These are phyloP conservation scores for Clarias batrachus DNA, from an alignment of 2,113 vertebrate species.

Conservation along the genomic window DNA sequence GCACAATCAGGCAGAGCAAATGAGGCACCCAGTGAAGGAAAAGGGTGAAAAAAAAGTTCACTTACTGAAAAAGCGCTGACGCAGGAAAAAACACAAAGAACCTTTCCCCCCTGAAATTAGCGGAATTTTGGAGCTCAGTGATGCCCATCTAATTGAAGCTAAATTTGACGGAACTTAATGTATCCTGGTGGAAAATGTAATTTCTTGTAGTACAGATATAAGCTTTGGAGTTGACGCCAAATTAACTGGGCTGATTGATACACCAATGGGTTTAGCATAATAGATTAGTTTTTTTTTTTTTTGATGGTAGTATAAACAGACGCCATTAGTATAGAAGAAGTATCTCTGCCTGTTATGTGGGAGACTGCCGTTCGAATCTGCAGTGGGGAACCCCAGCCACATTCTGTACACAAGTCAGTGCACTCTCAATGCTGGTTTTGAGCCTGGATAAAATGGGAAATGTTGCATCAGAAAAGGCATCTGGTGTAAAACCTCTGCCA, in stretches of 20 bases:
- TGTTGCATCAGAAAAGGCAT: too few relatives aligned
- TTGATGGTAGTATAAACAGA: too few relatives aligned
- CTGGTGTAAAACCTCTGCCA: too few relatives aligned
- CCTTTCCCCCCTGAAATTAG: conserved; percentile 52
- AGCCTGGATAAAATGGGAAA: too few relatives aligned
- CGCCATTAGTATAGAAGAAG: too few relatives aligned
- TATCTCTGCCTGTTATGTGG: too few relatives aligned
- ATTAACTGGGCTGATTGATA: conserved; percentile 64
- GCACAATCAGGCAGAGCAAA: conserved; percentile 52
- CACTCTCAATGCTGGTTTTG: too few relatives aligned
- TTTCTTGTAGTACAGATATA: conserved; percentile 63
- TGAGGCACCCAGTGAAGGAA: conserved; percentile 46
- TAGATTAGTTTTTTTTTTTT: conserved; percentile 44
- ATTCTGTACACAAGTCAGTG: too few relatives aligned
- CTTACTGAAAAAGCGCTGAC: conserved; percentile 59
- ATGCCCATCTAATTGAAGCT: conserved; percentile 64
- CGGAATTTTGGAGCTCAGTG: conserved; percentile 55
- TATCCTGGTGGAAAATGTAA: conserved; percentile 60
- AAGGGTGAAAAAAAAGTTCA: conserved; percentile 48
- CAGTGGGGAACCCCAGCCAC: too few relatives aligned
- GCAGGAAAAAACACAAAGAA: conserved; percentile 50
- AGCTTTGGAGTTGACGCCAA: conserved; percentile 59
- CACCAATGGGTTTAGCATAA: conserved; percentile 52
- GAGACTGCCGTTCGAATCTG: too few relatives aligned
- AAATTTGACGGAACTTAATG: conserved; percentile 66